These are phyloP conservation scores for Omphaloscelis lunosa DNA, from an alignment of 2,888 invertebrate species.

Conservation along the genomic window DNA sequence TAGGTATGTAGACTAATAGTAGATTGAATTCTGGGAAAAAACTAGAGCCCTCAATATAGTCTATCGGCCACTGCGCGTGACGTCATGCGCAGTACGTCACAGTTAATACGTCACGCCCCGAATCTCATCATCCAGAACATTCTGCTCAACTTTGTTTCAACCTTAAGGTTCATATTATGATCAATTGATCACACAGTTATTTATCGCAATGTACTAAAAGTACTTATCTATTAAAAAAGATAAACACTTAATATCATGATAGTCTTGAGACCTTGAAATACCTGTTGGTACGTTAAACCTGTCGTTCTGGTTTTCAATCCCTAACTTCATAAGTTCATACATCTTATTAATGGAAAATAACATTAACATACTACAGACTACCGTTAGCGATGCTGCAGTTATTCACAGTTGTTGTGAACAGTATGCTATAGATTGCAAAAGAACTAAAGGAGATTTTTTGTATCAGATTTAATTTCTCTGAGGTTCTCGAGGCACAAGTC, in stretches of 20 bases:
- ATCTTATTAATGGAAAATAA: constrained; percentile 7
- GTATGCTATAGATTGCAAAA: neutral
- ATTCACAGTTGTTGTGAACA: neutral
- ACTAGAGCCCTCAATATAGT: constrained; percentile 51
- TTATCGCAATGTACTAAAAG: constrained; percentile 25
- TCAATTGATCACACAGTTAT: neutral
- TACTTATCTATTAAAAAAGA: constrained; percentile 39
- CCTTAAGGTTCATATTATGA: neutral
- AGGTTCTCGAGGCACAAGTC: neutral
- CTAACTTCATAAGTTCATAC: constrained; percentile 1
- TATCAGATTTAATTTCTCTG: neutral
- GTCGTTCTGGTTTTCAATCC: constrained; percentile 6
- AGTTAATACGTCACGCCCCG: constrained; percentile 72
- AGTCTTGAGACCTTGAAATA: constrained; percentile 29
- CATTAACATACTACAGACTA: neutral
- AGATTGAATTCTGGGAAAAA: constrained; percentile 36
- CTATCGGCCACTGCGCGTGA: constrained; percentile 67
- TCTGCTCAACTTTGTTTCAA: constrained; percentile 29
- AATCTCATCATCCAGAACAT: constrained; percentile 36
- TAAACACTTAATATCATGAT: constrained; percentile 23
- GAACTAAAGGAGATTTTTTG: neutral
- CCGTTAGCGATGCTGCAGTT: neutral
- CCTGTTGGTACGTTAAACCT: constrained; percentile 4
- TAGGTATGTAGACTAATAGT: neutral
- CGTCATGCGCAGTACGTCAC: constrained; percentile 81